A percentile compares a stretch with the other conserved stretches of the same genome.
Conservation (phyloP, 2,888 invertebrate genomes). For the Agrochola litura region DNA sequence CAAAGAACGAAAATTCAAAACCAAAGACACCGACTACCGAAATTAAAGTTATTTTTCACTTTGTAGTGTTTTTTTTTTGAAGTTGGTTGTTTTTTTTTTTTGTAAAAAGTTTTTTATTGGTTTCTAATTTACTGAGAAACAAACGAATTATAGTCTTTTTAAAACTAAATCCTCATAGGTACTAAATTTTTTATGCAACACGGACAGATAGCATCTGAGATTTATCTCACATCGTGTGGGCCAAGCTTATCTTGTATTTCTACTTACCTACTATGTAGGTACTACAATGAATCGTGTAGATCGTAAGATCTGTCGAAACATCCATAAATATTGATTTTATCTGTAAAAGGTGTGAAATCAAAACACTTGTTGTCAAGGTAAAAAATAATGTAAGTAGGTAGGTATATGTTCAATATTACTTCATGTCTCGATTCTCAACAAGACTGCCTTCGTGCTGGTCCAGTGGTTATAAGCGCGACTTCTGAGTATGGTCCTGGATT, state of each 20-base stretch:
- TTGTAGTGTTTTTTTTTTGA: too few relatives aligned
- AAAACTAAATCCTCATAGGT: background rate
- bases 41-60: too few relatives aligned
- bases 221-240: conserved; percentile 12
- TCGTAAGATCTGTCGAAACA: conserved; percentile 13
- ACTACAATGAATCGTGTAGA: background rate
- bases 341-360: conserved; percentile 18
- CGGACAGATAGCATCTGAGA: background rate
- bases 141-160: background rate
- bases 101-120: background rate
- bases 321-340: conserved; percentile 32
- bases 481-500: background rate
- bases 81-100: too few relatives aligned
- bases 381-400: background rate
- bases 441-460: background rate
- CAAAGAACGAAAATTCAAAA: too few relatives aligned
- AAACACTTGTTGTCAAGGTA: conserved; percentile 41
- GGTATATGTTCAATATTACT: background rate
- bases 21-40: too few relatives aligned
- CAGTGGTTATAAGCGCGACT: background rate
- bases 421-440: background rate
- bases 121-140: background rate
- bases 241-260: conserved; percentile 22
- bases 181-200: background rate
- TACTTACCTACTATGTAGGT: background rate